Conservation (phyloP, 2,797 vertebrate species). For the Bovichtus variegatus region DNA sequence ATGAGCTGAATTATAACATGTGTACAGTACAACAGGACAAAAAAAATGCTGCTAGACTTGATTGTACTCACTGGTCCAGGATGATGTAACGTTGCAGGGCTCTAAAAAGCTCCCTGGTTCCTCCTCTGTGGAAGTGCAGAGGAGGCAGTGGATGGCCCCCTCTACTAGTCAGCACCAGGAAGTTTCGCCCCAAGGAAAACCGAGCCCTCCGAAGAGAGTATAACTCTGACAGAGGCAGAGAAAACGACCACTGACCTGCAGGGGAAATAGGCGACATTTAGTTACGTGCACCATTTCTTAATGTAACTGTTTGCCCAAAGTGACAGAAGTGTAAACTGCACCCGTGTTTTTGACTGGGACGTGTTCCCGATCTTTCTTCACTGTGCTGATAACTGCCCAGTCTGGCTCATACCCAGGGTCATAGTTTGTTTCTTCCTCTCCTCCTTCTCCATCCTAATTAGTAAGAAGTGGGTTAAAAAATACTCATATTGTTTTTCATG, state of each 20-base stretch:
- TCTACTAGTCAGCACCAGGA: slow-evolving; percentile 91
- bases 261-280: accelerated
- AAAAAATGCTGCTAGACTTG: neutral
- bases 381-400: slow-evolving; percentile 94
- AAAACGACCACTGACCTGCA: slow-evolving; percentile 88
- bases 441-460: slow-evolving; percentile 83
- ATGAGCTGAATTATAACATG: neutral
- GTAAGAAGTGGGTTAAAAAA: neutral
- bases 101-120: slow-evolving; percentile 89
- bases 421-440: slow-evolving; percentile 89
- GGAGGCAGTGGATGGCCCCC: slow-evolving; percentile 90
- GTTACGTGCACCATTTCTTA: neutral
- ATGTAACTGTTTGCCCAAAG: neutral
- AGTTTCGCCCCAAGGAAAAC: slow-evolving; percentile 91
- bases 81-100: slow-evolving; percentile 90
- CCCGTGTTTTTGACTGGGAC: slow-evolving; percentile 76
- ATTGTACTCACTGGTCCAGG: slow-evolving; percentile 87
- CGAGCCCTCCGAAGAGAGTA: slow-evolving; percentile 91
- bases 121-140: slow-evolving; percentile 93
- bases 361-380: slow-evolving; percentile 81
- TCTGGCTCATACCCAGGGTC: slow-evolving; percentile 94
- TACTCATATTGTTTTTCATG: neutral
- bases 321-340: slow-evolving; percentile 23
- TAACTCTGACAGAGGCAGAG: slow-evolving; percentile 90
- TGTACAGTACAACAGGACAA: neutral